Base-by-base conservation (phyloP, 2,797 vertebrate genomes). In the Malurus leucopterus region DNA sequence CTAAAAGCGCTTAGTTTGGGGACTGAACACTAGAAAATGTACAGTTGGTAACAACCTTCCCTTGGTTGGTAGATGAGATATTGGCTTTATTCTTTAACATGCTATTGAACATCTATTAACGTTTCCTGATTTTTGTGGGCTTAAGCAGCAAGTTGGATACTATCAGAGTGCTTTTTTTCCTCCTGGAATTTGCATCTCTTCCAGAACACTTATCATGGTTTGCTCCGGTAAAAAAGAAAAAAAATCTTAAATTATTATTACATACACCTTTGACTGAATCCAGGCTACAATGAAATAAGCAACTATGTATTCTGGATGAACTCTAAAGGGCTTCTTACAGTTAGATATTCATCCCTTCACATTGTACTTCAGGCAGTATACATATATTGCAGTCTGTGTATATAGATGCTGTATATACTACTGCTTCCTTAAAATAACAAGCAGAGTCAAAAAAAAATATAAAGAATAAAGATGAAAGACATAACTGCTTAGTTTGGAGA, bases 361-460 rank as follows among this genome's bases (percentile, higher is more conserved):
- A n/a, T 55, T 61, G 58, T 67, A 88, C 86, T 92, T 90, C 70
- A 88, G 67, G 64, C 71, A 93, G 72, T 74, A 46, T 63, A 58
- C 86, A 84, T 88, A 77, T 92, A 81, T 82, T 89, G 81, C 67
- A 86, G 82, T 85, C 86, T 88, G 54, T 92, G 74, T 93, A 92
- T 93, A 91, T 64, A 89, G 92, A 93, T 94, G 89, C 84, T 93
- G 91, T 95, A 85, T 94, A 93, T 93, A 94, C 93, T 95, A 93
- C 64, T 74, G 50, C 62, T 92, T 92, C 90, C 93, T 96, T 96
- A 95, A 93, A 93, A 95, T 95, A 96, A 95, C 92, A 95, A 93
- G 51, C 72, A 95, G 83, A 94, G 58, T 72, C 65, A 93, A 87
- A 91, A 91, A 91, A 94, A 89, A 95, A 86, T 74, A 92, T 67